Evolutionary conservation across 2,888 invertebrate genomes (phyloP), one percentile per base, ranked within the genome.

Genomic region (Diaphora mendica): DNA sequence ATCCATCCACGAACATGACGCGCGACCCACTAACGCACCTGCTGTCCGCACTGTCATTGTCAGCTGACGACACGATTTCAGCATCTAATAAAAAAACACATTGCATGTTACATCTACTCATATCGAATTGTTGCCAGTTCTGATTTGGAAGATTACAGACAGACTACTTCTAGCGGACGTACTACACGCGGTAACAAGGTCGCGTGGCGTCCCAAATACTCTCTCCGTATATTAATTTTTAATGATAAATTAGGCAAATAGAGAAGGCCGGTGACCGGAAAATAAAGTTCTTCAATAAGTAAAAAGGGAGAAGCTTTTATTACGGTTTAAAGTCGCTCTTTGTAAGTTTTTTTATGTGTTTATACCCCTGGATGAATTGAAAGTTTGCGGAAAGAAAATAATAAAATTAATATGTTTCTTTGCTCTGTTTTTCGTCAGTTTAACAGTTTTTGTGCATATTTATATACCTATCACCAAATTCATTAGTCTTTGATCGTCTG

Each of bases 1-100:
- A 94, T 99, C 99, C 97, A 99, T 98, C 99, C 99, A 99, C 76
- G 98, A 98, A 94, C 99, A 99, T 71, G 98, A 98, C 87, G 98
- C 98, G 74, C 97, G 96, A 68, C 97, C 96, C 82, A 97, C 97
- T 89, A 98, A 95, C 79, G 97, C 97, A 68, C 97, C 97, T 70
- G 98, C 98, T 76, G 98, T 97, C 77, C 98, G 96, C 85, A 98
- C 98, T 80, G 98, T 98, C 98, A 98, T 98, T 91, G 98, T 98
- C 90, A 98, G 95, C 93, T 98, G 98, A 86, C 98, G 97, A 93
- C 98, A 98, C 79, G 98, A 98, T 95, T 98, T 98, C 92, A 98
- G 96, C 97, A 98, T 98, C 98, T 98, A 96, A 80, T 17, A 64
- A 68, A 66, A 55, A 64, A n/a, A n/a, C n/a, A n/a, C 64, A 59